Evolutionary conservation across 2,113 vertebrate species (phyloP), one percentile per base, ranked within the genome.

Genomic region (Ceyx margarethae): DNA sequence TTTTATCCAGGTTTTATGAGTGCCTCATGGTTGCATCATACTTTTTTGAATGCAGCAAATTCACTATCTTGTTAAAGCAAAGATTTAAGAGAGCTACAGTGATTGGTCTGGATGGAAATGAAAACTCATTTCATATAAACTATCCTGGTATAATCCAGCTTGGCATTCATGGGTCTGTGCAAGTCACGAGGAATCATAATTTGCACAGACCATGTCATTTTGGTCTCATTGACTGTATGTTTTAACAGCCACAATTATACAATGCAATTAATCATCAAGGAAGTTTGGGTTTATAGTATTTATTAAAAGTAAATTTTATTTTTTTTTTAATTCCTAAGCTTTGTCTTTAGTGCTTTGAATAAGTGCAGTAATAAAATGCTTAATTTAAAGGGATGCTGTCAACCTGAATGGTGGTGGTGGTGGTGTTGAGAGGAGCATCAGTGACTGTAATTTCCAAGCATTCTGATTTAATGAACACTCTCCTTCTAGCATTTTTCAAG

Each of bases 81-180:
- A 77, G 57, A 61, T 78, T 93, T 89, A 86, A 84, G 79, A 66
- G 48, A 83, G 29, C 66, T 81, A 12, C 57, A 77, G 28, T 90
- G 77, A 81, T 75, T 85, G 53, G 64, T 77, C 75, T 88, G 94
- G 84, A 66, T 89, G 51, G 76, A 86, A 35, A 31, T 83, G 76
- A 87, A 86, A 90, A 78, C 54, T 79, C 6, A 77, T 93, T 87
- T 87, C n/a, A 58, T 84, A 67, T 61, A 79, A 89, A 26, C 37
- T 87, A 7, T 29, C 14, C 22, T 77, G 60, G 33, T 64, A 20
- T 73, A 91, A 86, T 93, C 50, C 50, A 74, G 42, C 46, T 35
- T 76, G 51, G 23, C 64, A 90, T 85, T 92, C 68, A 73, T 37
- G 77, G 45, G 29, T 71, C 60, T 82, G 19, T 82, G 60, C 56